Conservation (phyloP, 2,797 vertebrate genomes). For the Simalia tracyae region DNA sequence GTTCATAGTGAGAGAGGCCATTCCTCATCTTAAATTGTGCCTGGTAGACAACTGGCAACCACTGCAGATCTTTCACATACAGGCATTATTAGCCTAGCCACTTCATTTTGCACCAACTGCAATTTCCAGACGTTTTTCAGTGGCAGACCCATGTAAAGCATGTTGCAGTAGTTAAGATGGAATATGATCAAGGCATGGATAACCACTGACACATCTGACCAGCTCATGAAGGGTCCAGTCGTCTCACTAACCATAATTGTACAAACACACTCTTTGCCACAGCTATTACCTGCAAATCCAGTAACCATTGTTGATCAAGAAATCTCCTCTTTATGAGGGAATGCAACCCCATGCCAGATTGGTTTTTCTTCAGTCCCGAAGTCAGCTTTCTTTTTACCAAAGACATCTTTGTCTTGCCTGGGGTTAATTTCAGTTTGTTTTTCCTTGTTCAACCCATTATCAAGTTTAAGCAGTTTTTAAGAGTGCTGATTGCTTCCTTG, state of each 20-base stretch:
- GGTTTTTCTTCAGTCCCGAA: neutral
- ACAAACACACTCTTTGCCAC: neutral
- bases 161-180: neutral
- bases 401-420: too few species aligned
- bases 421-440: too few species aligned
- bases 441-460: too few species aligned
- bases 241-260: neutral
- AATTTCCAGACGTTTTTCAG: neutral
- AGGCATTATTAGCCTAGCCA: neutral
- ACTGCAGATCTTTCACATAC: neutral
- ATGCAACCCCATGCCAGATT: neutral
- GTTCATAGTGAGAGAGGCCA: neutral
- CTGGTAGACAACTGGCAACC: neutral
- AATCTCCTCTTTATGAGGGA: neutral
- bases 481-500: too few species aligned
- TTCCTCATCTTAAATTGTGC: neutral
- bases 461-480: too few species aligned
- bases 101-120: neutral
- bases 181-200: neutral
- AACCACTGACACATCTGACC: neutral
- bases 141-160: neutral
- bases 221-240: neutral
- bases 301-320: neutral
- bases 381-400: neutral
- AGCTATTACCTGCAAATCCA: neutral